These are phyloP conservation scores for Drosophila vallismaia DNA, from an alignment of 2,888 invertebrate species.

Conservation along the genomic window DNA sequence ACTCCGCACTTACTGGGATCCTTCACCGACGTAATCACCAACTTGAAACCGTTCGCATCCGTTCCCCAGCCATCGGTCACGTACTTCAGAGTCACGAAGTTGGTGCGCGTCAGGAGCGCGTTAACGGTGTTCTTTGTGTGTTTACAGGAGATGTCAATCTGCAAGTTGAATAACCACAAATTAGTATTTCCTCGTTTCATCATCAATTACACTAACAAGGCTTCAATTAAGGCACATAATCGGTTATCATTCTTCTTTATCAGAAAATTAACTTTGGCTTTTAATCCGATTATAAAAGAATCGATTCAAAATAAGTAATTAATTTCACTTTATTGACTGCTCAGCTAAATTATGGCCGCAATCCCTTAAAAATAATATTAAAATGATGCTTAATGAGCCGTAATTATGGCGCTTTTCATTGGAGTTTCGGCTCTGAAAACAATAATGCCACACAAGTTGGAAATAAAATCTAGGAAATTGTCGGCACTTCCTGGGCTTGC, in stretches of 20 bases:
- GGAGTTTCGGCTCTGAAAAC: background rate
- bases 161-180: conserved; percentile 73
- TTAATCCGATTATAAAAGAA: background rate
- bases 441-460: background rate
- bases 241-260: too few relatives aligned
- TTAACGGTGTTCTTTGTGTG: conserved; percentile 95
- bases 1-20: conserved; percentile 92
- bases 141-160: conserved; percentile 96
- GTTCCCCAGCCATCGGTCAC: conserved; percentile 97
- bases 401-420: background rate
- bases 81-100: conserved; percentile 96
- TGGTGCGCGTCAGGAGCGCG: conserved; percentile 94
- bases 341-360: background rate
- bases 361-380: background rate
- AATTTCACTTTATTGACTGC: background rate
- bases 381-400: conserved; percentile 1
- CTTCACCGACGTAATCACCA: conserved; percentile 97
- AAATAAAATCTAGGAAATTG: background rate
- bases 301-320: background rate
- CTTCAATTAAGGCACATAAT: background rate
- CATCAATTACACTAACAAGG: conserved; percentile 36
- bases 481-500: background rate
- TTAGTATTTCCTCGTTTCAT: conserved; percentile 22
- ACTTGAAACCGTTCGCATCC: conserved; percentile 94
- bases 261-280: background rate